Percentiles rank a stretch among this genome's conserved stretches.
phyloP scores from a whole-genome alignment of 2,113 vertebrate species.

The Pteronura brasiliensis region DNA sequence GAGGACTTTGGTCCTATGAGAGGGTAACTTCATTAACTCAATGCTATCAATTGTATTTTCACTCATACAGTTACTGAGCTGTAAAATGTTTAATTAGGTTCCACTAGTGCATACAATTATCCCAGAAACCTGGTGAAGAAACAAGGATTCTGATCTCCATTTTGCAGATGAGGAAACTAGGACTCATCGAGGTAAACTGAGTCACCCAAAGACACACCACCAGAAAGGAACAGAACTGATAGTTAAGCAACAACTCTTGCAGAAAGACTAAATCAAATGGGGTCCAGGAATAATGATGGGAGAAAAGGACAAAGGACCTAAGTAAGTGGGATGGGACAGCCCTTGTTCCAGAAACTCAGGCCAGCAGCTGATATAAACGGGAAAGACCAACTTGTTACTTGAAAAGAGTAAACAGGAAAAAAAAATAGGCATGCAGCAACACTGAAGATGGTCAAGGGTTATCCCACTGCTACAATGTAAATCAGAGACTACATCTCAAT shows the following conservation, averaged over 20 bases:
- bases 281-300: not conserved
- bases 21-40: conserved; percentile 41
- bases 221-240: not conserved
- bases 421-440: not conserved
- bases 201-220: not conserved
- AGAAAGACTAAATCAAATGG: not conserved
- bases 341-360: not conserved
- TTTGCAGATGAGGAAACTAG: conserved; percentile 17
- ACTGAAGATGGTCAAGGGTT: not conserved
- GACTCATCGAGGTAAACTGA: not conserved
- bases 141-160: conserved; percentile 11
- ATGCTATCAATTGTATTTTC: not conserved
- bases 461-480: not conserved
- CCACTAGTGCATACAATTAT: conserved; percentile 35
- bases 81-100: conserved; percentile 53
- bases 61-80: conserved; percentile 51
- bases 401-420: not conserved
- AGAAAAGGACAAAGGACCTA: not conserved
- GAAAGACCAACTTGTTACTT: not conserved
- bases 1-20: not conserved
- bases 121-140: conserved; percentile 43
- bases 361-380: not conserved
- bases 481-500: not conserved
- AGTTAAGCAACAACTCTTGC: not conserved
- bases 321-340: not conserved